Evolutionary conservation across 2,888 invertebrate species (phyloP).

Genomic region (Cyclophora albipunctata): DNA sequence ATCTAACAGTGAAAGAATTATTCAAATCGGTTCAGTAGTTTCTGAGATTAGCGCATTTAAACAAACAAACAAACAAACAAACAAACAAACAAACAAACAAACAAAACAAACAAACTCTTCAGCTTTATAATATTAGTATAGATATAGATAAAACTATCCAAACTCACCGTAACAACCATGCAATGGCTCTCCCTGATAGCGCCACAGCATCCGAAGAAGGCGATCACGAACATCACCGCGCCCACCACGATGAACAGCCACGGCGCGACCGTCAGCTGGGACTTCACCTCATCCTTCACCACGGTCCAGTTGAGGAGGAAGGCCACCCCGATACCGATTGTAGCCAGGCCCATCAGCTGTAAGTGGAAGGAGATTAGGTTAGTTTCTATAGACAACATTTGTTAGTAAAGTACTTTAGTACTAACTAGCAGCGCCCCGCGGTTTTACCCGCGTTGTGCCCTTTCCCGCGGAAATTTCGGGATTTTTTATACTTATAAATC

Average conservation of each 20-base stretch:
- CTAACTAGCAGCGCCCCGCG: neutral
- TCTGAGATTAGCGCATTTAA: too few relatives aligned
- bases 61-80: too few relatives aligned
- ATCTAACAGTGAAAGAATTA: too few relatives aligned
- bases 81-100: too few relatives aligned
- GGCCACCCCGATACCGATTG: slow-evolving; percentile 80
- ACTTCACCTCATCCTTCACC: slow-evolving; percentile 59
- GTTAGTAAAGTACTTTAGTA: neutral
- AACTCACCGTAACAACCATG: slow-evolving; percentile 87
- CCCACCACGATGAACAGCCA: slow-evolving; percentile 81
- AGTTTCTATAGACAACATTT: neutral
- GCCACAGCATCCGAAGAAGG: slow-evolving; percentile 94
- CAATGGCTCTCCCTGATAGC: slow-evolving; percentile 92
- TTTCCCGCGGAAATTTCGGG: too few relatives aligned
- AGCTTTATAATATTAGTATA: too few relatives aligned
- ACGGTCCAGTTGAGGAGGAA: slow-evolving; percentile 76
- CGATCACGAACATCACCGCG: slow-evolving; percentile 83
- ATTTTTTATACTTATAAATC: too few relatives aligned
- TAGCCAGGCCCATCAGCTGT: slow-evolving; percentile 82
- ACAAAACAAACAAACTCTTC: too few relatives aligned
- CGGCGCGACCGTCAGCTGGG: slow-evolving; percentile 73
- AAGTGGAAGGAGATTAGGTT: slow-evolving; percentile 27
- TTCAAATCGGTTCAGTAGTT: too few relatives aligned
- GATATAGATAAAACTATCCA: too few relatives aligned
- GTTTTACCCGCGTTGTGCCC: too few relatives aligned